Conservation (phyloP, 2,797 vertebrate genomes). For the Cyprinodon diabolis region DNA sequence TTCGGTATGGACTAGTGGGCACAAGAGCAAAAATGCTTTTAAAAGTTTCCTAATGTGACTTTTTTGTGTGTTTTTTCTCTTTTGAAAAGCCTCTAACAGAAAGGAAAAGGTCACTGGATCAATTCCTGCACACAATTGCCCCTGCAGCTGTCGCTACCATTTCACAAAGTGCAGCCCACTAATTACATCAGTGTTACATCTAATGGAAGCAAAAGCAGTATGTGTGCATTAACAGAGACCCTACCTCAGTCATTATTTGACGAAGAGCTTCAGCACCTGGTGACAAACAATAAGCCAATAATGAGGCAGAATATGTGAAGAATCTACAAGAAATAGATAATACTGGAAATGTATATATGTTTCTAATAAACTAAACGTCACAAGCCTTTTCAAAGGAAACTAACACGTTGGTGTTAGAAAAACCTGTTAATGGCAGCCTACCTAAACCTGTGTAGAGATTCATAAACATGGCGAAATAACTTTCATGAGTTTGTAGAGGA, state of each 20-base stretch:
- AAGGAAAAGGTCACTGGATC: slow-evolving; percentile 13
- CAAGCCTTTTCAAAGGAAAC: background rate
- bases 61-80: background rate
- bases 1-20: background rate
- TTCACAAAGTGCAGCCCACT: slow-evolving; percentile 34
- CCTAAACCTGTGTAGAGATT: no score
- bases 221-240: slow-evolving; percentile 10
- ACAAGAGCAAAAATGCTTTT: slow-evolving; percentile 19
- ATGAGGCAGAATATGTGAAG: background rate
- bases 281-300: slow-evolving; percentile 14
- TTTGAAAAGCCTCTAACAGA: slow-evolving; percentile 7
- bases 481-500: no score
- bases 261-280: slow-evolving; percentile 1
- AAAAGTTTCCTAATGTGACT: slow-evolving; percentile 12
- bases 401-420: background rate
- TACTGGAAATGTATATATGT: background rate
- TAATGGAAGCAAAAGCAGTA: slow-evolving; percentile 27
- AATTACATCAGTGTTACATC: slow-evolving; percentile 31
- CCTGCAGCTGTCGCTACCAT: slow-evolving; percentile 16
- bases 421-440: background rate
- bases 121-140: slow-evolving; percentile 19
- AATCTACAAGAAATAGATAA: background rate
- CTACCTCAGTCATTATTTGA: slow-evolving; percentile 13
- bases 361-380: background rate
- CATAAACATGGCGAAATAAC: no score